phyloP scores from a whole-genome alignment of 2,888 invertebrate genomes.

The Lasioglossum pauxillum region DNA sequence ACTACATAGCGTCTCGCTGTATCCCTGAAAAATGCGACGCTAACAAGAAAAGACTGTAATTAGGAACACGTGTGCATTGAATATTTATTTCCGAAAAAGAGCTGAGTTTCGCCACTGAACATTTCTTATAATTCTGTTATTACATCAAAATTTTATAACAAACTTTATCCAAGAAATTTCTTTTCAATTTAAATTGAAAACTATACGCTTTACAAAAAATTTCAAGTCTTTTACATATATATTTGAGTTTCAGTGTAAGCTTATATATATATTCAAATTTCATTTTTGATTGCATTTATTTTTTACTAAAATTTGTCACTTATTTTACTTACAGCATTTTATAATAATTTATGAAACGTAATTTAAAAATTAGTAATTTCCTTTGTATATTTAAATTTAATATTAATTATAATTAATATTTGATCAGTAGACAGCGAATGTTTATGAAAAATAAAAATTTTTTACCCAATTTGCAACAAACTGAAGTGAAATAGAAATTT shows the following conservation, averaged over 20 bases:
- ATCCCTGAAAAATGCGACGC: background rate
- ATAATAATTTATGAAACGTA: background rate
- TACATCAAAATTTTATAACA: background rate
- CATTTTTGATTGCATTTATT: background rate
- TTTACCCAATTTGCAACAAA: no score
- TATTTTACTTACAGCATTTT: background rate
- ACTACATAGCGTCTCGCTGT: background rate
- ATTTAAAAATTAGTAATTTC: background rate
- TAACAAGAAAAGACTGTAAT: background rate
- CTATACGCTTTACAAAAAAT: background rate
- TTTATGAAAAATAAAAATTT: no score
- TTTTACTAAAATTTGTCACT: background rate
- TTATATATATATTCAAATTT: background rate
- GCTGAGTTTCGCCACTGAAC: background rate
- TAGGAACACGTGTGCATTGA: background rate
- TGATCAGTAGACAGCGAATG: no score
- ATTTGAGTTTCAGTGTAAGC: background rate
- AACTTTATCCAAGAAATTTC: background rate
- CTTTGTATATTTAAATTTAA: background rate
- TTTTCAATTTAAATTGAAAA: no score
- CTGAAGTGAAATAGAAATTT: no score
- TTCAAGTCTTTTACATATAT: no score
- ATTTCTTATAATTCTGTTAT: background rate
- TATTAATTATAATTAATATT: no score
- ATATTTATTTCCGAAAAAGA: background rate